Evolutionary conservation across 2,888 invertebrate genomes (phyloP), one percentile per base, ranked within the genome.

Genomic region (Ichneumoninae sp.): DNA sequence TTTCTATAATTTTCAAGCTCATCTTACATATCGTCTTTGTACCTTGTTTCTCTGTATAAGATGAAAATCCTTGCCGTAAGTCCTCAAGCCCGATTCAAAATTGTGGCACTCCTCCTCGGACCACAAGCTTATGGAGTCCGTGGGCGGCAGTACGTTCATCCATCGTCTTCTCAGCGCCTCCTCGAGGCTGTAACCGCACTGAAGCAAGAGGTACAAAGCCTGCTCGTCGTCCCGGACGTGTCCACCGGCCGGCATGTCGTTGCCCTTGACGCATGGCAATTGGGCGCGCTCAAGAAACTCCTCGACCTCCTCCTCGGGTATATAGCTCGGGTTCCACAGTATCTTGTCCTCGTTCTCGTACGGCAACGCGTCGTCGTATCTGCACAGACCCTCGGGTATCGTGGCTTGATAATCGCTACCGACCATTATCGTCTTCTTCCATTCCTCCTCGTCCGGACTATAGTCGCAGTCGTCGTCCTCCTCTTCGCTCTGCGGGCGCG

Each of bases 51-150:
- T 97, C 91, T 98, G 97, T 92, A 99, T 99, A 87, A 97, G 95
- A 93, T 98, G 97, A 93, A 99, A 99, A 94, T 99, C 98, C 95
- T 99, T 99, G 44, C 99, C 99, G 91, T 97, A 98, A 82, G 96
- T 96, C 91, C 98, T 96, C 8, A 99, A 95, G 54, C 99, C 99
- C 91, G 97, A 97, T 95, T 99, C 99, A 94, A 99, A 99, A 94
- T 98, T 98, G 79, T 98, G 96, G 94, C 98, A 98, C 93, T 99
- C 99, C 91, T 99, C 98, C 93, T 99, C 99, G 1, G 98, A 98
- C 99, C 99, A 99, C 2, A 98, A 95, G 90, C 97, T 98, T 95
- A 97, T 96, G 0, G 96, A 96, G 90, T 97, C 97, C 1, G 96
- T 95, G 22, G 96, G 95, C 16, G 95, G 95, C 76, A 97, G 95